These are phyloP conservation scores for Helarctos malayanus DNA, from an alignment of 2,797 vertebrate species.

Conservation along the genomic window DNA sequence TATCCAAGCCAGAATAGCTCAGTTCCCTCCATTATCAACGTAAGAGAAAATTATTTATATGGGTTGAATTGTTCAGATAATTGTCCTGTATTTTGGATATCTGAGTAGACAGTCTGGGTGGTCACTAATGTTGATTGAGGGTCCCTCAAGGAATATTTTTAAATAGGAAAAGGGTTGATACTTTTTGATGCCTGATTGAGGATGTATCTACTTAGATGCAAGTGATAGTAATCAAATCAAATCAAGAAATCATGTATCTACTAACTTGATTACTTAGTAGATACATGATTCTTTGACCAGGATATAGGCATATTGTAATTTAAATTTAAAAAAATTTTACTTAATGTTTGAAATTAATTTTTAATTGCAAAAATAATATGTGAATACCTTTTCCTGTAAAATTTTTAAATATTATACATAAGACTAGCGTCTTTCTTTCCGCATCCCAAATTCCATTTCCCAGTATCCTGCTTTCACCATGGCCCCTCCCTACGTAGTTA, in stretches of 20 bases:
- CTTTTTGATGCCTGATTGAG: not conserved
- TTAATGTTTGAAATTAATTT: constrained; percentile 67
- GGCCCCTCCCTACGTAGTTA: not conserved
- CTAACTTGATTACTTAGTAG: not conserved
- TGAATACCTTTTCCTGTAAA: constrained; percentile 32
- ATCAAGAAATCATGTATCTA: too few relatives aligned
- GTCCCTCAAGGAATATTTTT: constrained; percentile 34
- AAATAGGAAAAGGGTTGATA: not conserved
- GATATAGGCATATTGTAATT: constrained; percentile 1
- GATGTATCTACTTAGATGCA: not conserved
- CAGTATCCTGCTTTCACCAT: not conserved
- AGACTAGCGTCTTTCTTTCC: not conserved
- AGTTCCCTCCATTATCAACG: constrained; percentile 69
- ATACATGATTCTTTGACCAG: not conserved
- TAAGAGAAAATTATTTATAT: constrained; percentile 73
- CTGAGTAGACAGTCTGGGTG: constrained; percentile 66
- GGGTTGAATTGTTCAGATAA: constrained; percentile 67
- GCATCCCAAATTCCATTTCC: not conserved
- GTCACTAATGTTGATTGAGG: constrained; percentile 48
- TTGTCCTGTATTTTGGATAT: constrained; percentile 54
- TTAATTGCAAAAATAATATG: constrained; percentile 54
- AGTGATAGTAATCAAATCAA: constrained; percentile 39
- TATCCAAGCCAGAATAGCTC: constrained; percentile 68
- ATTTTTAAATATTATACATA: not conserved
- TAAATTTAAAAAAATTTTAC: constrained; percentile 11